Evolutionary conservation across 2,888 invertebrate species (phyloP), one percentile per base, ranked within the genome.

Genomic region (Drosophila barbarae): DNA sequence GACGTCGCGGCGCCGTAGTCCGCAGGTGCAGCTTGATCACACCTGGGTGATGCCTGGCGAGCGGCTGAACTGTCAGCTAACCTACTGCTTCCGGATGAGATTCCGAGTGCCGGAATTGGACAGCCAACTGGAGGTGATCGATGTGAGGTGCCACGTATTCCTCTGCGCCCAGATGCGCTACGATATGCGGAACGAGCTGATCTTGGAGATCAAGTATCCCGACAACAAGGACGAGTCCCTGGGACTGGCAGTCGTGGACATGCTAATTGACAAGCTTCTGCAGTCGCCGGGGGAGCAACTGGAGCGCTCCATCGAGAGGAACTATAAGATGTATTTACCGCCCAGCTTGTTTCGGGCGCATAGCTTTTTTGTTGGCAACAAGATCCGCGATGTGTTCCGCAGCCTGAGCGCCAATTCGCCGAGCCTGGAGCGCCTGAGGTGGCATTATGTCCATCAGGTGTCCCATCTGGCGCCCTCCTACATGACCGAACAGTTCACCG

Each of bases 181-280:
- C 85, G 97, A 97, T 91, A 93, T 97, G 46, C 91, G 95, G 64
- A 92, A 94, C 57, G 95, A 94, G 85, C 93, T 93, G 85, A 94
- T 97, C 71, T 92, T 93, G 8, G 96, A 96, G 87, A 93, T 96
- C 65, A 91, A 93, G 66, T 95, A 94, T 88, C 94, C 95, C 54
- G 93, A 93, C 63, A 93, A 94, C 79, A 94, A 94, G 86, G 92
- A 93, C 64, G 94, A 95, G 88, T 91, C 96, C 2, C 90, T 96
- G 56, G 97, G 97, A 0, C 90, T 97, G 53, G 95, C 95, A 10
- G 95, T 96, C 57, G 93, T 95, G 53, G 96, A 97, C 88, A 96
- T 97, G 95, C 94, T 93, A 66, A 92, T 96, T 73, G 94, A 95
- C 38, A 93, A 94, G 90, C 88, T 94, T n/a, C 96, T 96, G 86